Conservation (phyloP, 2,888 invertebrate genomes). For the Apamea sordens region DNA sequence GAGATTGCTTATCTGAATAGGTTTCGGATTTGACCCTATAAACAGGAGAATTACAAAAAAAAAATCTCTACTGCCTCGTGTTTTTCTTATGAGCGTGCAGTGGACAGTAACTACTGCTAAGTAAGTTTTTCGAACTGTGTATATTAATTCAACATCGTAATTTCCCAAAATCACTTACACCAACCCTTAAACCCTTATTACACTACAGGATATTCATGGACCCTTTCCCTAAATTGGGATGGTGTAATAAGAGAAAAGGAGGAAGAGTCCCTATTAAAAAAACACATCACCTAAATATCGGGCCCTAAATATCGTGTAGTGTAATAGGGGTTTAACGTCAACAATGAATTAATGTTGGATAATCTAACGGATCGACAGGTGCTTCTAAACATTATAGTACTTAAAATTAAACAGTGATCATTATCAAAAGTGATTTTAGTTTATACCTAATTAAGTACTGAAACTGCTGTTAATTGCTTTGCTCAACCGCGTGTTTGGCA, state of each 20-base stretch:
- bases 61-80: background rate
- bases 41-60: background rate
- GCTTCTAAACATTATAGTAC: conserved; percentile 22
- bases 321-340: background rate
- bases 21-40: background rate
- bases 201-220: too few relatives aligned
- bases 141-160: background rate
- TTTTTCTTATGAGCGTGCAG: background rate
- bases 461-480: conserved; percentile 58
- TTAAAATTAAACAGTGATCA: conserved; percentile 26
- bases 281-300: too few relatives aligned
- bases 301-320: too few relatives aligned
- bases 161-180: too few relatives aligned
- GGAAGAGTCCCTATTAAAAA: too few relatives aligned
- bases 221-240: too few relatives aligned
- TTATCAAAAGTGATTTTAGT: conserved; percentile 45
- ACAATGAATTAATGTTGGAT: background rate
- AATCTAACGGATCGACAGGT: background rate
- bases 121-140: background rate
- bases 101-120: background rate
- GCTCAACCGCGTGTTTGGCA: conserved; percentile 51
- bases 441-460: conserved; percentile 57
- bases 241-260: too few relatives aligned
- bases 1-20: background rate
- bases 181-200: too few relatives aligned